Base-by-base conservation (phyloP, 1,140 invertebrate species). In the Drosophila varians region DNA sequence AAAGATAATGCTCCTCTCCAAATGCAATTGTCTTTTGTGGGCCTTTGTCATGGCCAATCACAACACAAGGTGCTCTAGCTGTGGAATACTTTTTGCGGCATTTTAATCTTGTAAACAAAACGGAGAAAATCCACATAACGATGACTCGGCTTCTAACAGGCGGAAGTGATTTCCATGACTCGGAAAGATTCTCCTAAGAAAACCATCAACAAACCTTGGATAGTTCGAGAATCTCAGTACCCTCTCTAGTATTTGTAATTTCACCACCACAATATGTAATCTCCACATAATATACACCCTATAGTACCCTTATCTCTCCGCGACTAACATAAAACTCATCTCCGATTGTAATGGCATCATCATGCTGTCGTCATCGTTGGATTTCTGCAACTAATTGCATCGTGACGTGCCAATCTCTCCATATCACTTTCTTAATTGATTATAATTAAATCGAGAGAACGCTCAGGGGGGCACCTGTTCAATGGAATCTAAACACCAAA, bases 151-250 rank as follows among this genome's bases (percentile, higher is more conserved):
- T n/a, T n/a, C 3, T 31, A 3, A 11, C n/a, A 11, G 1, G 4
- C 3, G 3, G 9, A 31, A 31, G 28, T 28, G 26, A 28, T 8
- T 28, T 9, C n/a, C n/a, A n/a, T n/a, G n/a, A n/a, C n/a, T n/a
- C n/a, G n/a, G n/a, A n/a, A 43, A 47, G 51, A 64, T 58, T 8
- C 51, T 60, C 9, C 49, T 48, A 23, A 31, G n/a, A 16, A 25
- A 9, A 23, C 9, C 23, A 31, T 18, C n/a, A 36, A 16, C 6
- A 31, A 31, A 31, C 12, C 55, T 54, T 34, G 38, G 62, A 79
- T 69, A 61, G 51, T 84, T 86, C 80, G 58, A 84, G 80, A 72
- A 62, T 23, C 31, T 43, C 18, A 16, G 3, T 11, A 14, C 36
- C 14, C 36, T 38, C n/a, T 38, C 5, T 16, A 12, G 36, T 4